A percentile compares a stretch with the other conserved stretches of the same genome.
phyloP scores from a whole-genome alignment of 1,140 invertebrate genomes.

The Linepithema humile region DNA sequence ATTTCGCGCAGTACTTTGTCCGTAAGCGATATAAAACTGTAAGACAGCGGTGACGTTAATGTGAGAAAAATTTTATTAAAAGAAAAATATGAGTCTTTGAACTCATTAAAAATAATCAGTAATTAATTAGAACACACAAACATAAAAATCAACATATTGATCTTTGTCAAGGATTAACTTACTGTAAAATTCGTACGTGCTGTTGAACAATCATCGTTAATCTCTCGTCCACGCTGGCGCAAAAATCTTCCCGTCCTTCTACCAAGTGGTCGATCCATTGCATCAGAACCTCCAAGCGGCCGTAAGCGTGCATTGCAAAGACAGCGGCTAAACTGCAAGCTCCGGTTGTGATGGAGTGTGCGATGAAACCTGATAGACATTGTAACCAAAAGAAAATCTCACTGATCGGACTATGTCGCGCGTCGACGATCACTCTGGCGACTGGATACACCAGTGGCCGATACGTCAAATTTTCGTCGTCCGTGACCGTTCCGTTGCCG shows the following conservation, averaged over 20 bases:
- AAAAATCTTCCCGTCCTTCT: slow-evolving; percentile 34
- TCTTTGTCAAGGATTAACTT: not conserved
- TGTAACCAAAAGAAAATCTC: slow-evolving; percentile 68
- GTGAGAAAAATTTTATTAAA: not conserved
- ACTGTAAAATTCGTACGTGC: slow-evolving; percentile 73
- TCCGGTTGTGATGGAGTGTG: slow-evolving; percentile 63
- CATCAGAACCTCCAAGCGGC: slow-evolving; percentile 73
- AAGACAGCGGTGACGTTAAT: not conserved
- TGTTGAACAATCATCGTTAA: slow-evolving; percentile 70
- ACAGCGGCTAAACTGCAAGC: slow-evolving; percentile 69
- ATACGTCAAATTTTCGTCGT: slow-evolving; percentile 43
- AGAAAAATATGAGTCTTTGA: not conserved
- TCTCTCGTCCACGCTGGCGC: slow-evolving; percentile 53
- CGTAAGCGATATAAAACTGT: slow-evolving; percentile 54
- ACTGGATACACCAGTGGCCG: slow-evolving; percentile 68
- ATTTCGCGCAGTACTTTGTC: slow-evolving; percentile 58
- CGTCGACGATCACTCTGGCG: slow-evolving; percentile 61
- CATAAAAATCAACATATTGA: too few species aligned
- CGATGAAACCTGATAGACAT: slow-evolving; percentile 52
- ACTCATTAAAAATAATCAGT: not conserved
- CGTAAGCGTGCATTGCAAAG: slow-evolving; percentile 74
- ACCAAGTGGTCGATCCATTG: slow-evolving; percentile 60
- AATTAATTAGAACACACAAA: not conserved
- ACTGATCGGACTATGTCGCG: slow-evolving; percentile 56
- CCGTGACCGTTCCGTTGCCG: not conserved